Evolutionary conservation across 2,797 vertebrate genomes (phyloP), one percentile per base, ranked within the genome.

Genomic region (Dromococcyx pavoninus): DNA sequence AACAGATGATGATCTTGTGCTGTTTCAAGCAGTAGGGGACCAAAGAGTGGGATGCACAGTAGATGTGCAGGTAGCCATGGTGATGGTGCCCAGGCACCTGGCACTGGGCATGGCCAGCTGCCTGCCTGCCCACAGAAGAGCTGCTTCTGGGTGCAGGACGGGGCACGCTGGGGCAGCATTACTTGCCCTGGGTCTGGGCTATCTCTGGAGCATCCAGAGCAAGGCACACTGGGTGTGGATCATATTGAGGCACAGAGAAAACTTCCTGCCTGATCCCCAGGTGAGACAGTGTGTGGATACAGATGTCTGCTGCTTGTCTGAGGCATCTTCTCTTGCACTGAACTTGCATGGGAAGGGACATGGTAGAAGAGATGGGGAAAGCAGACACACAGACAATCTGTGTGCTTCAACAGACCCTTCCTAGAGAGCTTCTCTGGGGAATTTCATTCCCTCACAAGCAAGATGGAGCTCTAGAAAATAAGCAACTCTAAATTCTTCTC

Each of bases 151-250:
- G 37, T 4, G 5, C 1, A 1, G 51, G 17, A 12, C 18, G 56
- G 28, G 58, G 33, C 50, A 5, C 0, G 0, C 39, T 5, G 23
- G 11, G 64, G 10, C 69, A 11, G 76, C 0, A 3, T 12, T 10
- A 48, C 32, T 46, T 13, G 72, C 37, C 32, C 65, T 56, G 51
- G 37, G n/a, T 27, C 39, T 4, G 1, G 16, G 50, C 62, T 73
- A n/a, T 7, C 43, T 43, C 50, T 13, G 25, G 60, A 46, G 64
- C 30, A 44, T 13, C 50, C 64, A 3, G 25, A 10, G 87, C 37
- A 2, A 13, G 89, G 87, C 28, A 53, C 1, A 6, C 27, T 4
- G 0, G 0, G 1, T 17, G 64, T 9, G 17, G 23, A 4, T 3
- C 16, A 3, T 28, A 1, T 10, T 44, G 44, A 23, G 17, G 5